phyloP scores from a whole-genome alignment of 2,888 invertebrate species.

The Folsomia manolachei region DNA sequence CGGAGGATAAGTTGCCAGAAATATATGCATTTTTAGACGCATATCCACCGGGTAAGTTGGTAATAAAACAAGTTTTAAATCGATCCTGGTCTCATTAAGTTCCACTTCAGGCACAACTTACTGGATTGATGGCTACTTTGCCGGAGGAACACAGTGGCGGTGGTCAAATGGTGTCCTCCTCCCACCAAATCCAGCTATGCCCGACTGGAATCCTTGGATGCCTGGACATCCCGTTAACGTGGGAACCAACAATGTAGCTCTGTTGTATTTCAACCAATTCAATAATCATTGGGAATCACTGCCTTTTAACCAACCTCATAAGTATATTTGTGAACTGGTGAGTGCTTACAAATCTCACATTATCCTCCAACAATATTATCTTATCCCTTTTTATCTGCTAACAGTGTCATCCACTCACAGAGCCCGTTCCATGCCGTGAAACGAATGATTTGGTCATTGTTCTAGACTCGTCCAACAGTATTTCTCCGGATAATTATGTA shows the following conservation, averaged over 20 bases:
- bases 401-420: too few species aligned
- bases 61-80: too few species aligned
- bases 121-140: not conserved
- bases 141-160: not conserved
- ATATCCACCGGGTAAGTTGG: too few species aligned
- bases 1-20: too few species aligned
- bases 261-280: not conserved
- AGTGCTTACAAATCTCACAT: too few species aligned
- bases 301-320: not conserved
- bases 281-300: not conserved
- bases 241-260: not conserved
- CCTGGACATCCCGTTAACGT: not conserved
- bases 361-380: too few species aligned
- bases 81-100: too few species aligned
- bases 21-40: too few species aligned
- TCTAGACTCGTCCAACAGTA: conserved; percentile 7
- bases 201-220: not conserved
- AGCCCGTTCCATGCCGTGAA: not conserved
- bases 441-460: conserved; percentile 13
- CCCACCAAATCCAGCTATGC: not conserved
- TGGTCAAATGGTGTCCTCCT: not conserved
- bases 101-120: too few species aligned
- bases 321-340: too few species aligned
- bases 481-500: not conserved
- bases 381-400: too few species aligned